Evolutionary conservation across 2,113 vertebrate species (phyloP).

Genomic region (Athene noctua): DNA sequence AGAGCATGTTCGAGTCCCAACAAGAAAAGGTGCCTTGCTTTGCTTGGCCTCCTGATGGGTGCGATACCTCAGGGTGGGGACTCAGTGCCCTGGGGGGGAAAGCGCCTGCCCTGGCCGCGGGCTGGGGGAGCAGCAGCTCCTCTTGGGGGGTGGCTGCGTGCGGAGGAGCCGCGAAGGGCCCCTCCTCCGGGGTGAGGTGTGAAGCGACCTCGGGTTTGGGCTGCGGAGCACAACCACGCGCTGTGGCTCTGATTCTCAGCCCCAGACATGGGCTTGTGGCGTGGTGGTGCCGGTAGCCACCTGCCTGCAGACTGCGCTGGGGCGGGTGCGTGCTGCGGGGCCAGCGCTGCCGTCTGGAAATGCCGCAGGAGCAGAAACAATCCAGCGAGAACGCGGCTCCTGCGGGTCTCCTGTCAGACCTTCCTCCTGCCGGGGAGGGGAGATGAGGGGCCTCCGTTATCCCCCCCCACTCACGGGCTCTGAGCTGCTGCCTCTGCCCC

Average conservation of each 20-base stretch:
- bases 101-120: neutral
- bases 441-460: neutral
- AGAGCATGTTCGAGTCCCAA: neutral
- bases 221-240: neutral
- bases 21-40: neutral
- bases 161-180: neutral
- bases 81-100: neutral
- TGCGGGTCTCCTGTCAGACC: neutral
- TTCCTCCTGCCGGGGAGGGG: neutral
- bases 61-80: neutral
- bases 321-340: neutral
- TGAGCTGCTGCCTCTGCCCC: neutral
- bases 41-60: neutral
- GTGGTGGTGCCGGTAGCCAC: neutral
- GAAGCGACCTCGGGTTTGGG: neutral
- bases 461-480: neutral
- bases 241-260: neutral
- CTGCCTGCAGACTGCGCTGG: too few species aligned
- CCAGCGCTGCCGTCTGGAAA: neutral
- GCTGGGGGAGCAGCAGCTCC: neutral
- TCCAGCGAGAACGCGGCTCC: neutral
- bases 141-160: neutral
- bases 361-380: too few species aligned
- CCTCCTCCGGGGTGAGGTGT: neutral
- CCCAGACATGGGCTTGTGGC: accelerated